Evolutionary conservation across 2,888 invertebrate species (phyloP).

Genomic region (Pheosia tremula): DNA sequence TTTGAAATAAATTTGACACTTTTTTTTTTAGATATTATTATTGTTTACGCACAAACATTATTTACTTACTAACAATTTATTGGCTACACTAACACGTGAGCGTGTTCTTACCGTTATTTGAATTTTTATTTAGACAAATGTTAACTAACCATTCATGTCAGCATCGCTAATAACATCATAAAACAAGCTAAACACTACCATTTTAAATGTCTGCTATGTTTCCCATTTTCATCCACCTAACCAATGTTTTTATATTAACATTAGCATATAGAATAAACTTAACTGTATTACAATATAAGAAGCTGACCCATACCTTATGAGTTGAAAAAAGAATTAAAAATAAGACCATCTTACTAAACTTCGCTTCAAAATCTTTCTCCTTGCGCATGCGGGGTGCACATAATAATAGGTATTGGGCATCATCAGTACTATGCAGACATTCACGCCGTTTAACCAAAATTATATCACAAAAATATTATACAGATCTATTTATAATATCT

Average conservation of each 20-base stretch:
- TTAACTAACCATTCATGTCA: conserved; percentile 16
- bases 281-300: conserved; percentile 22
- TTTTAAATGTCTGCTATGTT: conserved; percentile 15
- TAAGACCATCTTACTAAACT: conserved; percentile 17
- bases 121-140: conserved; percentile 12
- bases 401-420: conserved; percentile 16
- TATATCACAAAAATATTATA: conserved; percentile 21
- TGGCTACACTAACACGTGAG: conserved; percentile 7
- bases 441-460: conserved; percentile 28
- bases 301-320: conserved; percentile 41
- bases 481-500: not conserved
- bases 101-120: conserved; percentile 18
- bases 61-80: conserved; percentile 11
- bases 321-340: conserved; percentile 20
- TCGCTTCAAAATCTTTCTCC: conserved; percentile 27
- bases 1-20: conserved; percentile 10
- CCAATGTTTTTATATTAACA: conserved; percentile 17
- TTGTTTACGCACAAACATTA: conserved; percentile 5
- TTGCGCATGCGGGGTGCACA: conserved; percentile 32
- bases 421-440: conserved; percentile 17
- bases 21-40: conserved; percentile 9
- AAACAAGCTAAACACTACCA: conserved; percentile 15
- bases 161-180: conserved; percentile 15
- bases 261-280: conserved; percentile 29
- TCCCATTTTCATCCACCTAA: not conserved